Evolutionary conservation across 1,140 invertebrate genomes (phyloP), one percentile per base, ranked within the genome.

Genomic region (Ptiloglossa arizonensis): DNA sequence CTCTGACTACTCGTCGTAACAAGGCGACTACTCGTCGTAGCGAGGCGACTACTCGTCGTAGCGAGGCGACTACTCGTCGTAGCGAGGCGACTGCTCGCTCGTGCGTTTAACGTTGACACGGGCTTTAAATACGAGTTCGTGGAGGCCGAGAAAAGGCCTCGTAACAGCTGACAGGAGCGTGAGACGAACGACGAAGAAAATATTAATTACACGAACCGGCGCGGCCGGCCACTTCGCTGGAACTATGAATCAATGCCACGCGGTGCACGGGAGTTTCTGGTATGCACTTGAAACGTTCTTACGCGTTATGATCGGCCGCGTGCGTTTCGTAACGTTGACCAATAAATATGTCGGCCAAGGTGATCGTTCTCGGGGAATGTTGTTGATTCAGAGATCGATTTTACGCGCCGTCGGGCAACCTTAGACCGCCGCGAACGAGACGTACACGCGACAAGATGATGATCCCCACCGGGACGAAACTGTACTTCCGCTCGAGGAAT

Each of bases 311-410:
- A 60, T 60, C 11, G 13, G n/a, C 3, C 22, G 13, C n/a, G n/a
- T n/a, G 8, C 9, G 27, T 48, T 62, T 59, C 69, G 56, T 48
- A 60, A 48, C n/a, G 8, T 1, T 22, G 35, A 22, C 35, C 67
- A 5, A 71, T 48, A 46, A n/a, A n/a, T n/a, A 57, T 71, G 19
- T 71, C 69, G 69, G 69, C 41, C 69, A 71, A 71, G 57, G 69
- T 48, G 19, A 4, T 48, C 6, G 3, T 19, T 22, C 68, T n/a
- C 17, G 17, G 5, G 5, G 22, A 38, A 24, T 38, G 56, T 71
- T 38, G 29, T 71, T 38, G 29, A 71, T 62, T 71, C 35, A n/a
- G 19, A 50, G 56, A 62, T 62, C 38, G 57, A 71, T 62, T 48
- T 29, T 24, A 3, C 2, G 15, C 27, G 41, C 0, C 5, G 41